Evolutionary conservation across 2,888 invertebrate genomes (phyloP), one percentile per base, ranked within the genome.

Genomic region (Trimorus sp.): DNA sequence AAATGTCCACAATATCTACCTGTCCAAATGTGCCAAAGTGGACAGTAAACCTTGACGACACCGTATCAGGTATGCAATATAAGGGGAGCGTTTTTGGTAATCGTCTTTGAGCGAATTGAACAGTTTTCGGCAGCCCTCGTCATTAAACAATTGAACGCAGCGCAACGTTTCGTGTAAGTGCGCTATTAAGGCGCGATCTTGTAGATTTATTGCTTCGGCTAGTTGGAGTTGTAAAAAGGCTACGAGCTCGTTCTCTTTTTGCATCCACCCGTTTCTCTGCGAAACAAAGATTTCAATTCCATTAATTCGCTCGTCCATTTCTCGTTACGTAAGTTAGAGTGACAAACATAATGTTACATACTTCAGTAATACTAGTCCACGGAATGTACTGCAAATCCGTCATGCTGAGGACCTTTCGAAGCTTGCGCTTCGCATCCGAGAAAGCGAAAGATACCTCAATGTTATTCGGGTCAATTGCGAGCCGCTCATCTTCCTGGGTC

Each of bases 341-440:
- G 4, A 40, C 40, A 56, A 56, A 56, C 11, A 14, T 36, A 45
- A 53, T 48, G 36, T 49, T 38, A 76, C 71, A n/a, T 85, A 91
- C 90, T 87, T 89, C 90, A 11, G 89, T 86, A 42, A 89, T 86
- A 49, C 86, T 86, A 40, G 87, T 89, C 90, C 90, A 90, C 40
- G 91, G 91, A 88, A 94, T 93, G 88, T 95, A 95, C 86, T 96
- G 95, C 77, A 96, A 92, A 88, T 98, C 97, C 0, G 97, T 96
- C 86, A 96, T 97, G 83, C 98, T 97, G 42, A 99, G 93, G 69
- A 99, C 98, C 86, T 97, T 94, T 26, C 99, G 94, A 79, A 99
- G 93, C 89, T 98, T 98, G 84, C 97, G 95, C 92, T 98, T 98
- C 88, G 95, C 95, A 89, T 96, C 95, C 53, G 92, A 89, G 89